Evolutionary conservation across 2,113 vertebrate genomes (phyloP), one percentile per base, ranked within the genome.

Genomic region (Carettochelys insculpta): DNA sequence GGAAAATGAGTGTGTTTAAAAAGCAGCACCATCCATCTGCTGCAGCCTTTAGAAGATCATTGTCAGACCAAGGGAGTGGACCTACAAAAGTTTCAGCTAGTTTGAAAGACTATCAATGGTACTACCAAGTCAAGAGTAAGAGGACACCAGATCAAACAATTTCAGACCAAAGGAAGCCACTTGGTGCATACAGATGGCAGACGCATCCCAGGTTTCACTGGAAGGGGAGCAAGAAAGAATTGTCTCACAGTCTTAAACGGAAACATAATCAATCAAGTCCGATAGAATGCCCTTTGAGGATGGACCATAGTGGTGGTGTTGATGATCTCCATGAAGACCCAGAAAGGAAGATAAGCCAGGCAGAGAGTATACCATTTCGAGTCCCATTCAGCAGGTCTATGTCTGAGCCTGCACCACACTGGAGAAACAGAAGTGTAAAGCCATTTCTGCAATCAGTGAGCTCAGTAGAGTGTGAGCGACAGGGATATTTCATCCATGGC

Each of bases 301-400:
- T 90, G 83, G 82, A 58, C 56, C 86, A 27, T n/a, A 1, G 52
- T 68, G 29, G 52, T 68, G 31, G 89, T 34, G 54, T 83, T 27
- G 80, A 17, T 0, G 22, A 48, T 82, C 20, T 93, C 54, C 85
- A 25, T 0, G 9, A 79, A 82, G 96, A 90, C 7, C 38, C 88
- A 11, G 2, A 77, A 6, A 91, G 81, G 86, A 25, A 9, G 0
- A 41, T 48, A 8, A 61, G 77, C 54, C 83, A 77, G 9, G 4
- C 73, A 3, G 85, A 79, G 85, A 52, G 11, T 1, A 31, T 38
- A 76, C 83, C 90, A 0, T 78, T 86, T 3, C 96, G 94, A 41
- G 95, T 93, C 85, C 97, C 97, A 10, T 98, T 98, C 94, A 92
- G 5, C 24, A 97, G 98, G 51, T 98, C 98, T 4, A 16, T 98